Base-by-base conservation (phyloP, 2,113 vertebrate genomes). In the Monarcha castaneiventris region DNA sequence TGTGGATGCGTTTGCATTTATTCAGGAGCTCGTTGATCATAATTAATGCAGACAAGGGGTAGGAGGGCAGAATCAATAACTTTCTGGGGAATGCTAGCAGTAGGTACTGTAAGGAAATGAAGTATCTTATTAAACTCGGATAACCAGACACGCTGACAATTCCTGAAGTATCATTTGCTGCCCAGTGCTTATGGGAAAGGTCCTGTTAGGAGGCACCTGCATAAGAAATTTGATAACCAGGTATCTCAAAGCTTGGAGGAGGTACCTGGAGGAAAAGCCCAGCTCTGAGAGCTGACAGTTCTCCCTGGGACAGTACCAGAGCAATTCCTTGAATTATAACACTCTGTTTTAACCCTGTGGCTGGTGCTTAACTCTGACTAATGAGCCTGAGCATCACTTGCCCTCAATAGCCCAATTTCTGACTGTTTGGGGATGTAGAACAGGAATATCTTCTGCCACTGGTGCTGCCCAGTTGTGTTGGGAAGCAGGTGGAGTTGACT, bases 11-110 rank as follows among this genome's bases (percentile, higher is more conserved):
- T 30, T 16, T 92, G 89, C 68, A 90, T 93, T 94, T 94, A 90
- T 94, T 92, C 94, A 91, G 84, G 44, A 87, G 83, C 87, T 95
- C n/a, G 1, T 82, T 96, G 93, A 89, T 76, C 54, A 4, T 93
- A 94, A 95, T 54, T 75, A 86, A 29, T 91, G 89, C 41, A 91
- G 95, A 94, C 94, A 91, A 16, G 80, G 66, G 89, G 80, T 92
- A 91, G 93, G 93, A 96, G 95, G 84, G 87, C 91, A 95, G 94
- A 89, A 89, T 12, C 87, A 94, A 87, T 94, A 87, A 89, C 84
- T 68, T 96, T 76, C 94, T 75, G 66, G 69, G 77, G 87, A 80
- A 82, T 91, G 77, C 77, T 87, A 49, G 91, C 71, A 41, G 75
- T 27, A 64, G 80, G 44, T 84, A 21, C 80, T 68, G 77, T 30